A percentile compares a stretch with the other conserved stretches of the same genome.
Evolutionary conservation across 2,888 invertebrate species (phyloP).

Genomic region (Spodoptera littoralis): DNA sequence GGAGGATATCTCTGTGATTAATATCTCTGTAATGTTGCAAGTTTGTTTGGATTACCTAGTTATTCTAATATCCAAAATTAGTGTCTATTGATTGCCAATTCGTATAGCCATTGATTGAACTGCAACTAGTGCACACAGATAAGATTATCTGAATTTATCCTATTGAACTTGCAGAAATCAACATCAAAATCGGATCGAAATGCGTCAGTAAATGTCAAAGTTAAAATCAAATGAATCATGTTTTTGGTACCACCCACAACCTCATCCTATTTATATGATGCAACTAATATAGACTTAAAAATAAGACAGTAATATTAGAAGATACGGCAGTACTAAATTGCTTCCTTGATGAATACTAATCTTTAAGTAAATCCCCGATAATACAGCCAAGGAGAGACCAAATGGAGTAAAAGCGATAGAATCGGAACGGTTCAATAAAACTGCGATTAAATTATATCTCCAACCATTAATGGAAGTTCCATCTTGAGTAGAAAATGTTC

Average conservation of each 20-base stretch:
- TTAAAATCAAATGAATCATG: constrained; percentile 8
- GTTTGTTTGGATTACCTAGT: background rate
- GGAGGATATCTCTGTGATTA: too few relatives aligned
- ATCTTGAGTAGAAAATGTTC: constrained; percentile 12
- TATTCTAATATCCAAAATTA: background rate
- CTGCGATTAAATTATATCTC: background rate
- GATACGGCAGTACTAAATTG: too few relatives aligned
- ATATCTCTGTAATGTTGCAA: too few relatives aligned
- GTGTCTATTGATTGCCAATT: constrained; percentile 7
- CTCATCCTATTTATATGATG: too few relatives aligned
- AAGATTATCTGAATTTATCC: constrained; percentile 10
- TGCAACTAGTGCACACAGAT: constrained; percentile 6
- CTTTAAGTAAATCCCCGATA: too few relatives aligned
- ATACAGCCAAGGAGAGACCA: too few relatives aligned
- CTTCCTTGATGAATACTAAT: background rate
- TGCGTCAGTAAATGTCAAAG: constrained; percentile 27
- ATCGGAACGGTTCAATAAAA: too few relatives aligned
- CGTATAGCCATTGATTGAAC: background rate
- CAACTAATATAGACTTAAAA: too few relatives aligned
- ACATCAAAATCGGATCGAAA: constrained; percentile 10
- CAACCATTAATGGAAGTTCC: background rate
- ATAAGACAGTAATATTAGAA: too few relatives aligned
- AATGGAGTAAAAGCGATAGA: too few relatives aligned
- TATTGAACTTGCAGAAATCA: constrained; percentile 14
- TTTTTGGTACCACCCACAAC: constrained; percentile 8